A percentile compares a stretch with the other conserved stretches of the same genome.
These are phyloP conservation scores for Epistrophe eligans DNA, from an alignment of 2,888 invertebrate genomes.

Conservation along the genomic window DNA sequence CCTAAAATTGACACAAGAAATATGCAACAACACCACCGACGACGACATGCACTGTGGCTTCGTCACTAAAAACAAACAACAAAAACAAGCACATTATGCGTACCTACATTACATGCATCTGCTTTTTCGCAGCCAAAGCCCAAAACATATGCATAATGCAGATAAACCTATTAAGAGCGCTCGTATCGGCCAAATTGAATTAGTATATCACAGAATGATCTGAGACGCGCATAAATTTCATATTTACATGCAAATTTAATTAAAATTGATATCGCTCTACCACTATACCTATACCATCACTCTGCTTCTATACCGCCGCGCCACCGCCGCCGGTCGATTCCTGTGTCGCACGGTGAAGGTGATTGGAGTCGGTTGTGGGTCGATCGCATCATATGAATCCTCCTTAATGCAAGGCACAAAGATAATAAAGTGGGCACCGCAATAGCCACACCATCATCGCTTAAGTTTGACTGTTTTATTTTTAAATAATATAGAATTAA, in stretches of 20 bases:
- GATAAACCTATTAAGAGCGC: constrained; percentile 74
- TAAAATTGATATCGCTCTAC: constrained; percentile 75
- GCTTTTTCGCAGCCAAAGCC: constrained; percentile 36
- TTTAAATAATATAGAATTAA: constrained; percentile 13
- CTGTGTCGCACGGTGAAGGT: neutral
- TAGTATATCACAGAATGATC: constrained; percentile 77
- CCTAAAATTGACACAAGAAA: constrained; percentile 20
- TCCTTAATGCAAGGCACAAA: constrained; percentile 29
- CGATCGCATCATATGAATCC: constrained; percentile 38
- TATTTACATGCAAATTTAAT: constrained; percentile 79
- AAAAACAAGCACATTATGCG: neutral
- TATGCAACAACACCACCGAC: neutral
- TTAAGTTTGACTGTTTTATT: constrained; percentile 40
- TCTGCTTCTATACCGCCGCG: neutral
- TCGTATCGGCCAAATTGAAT: constrained; percentile 77
- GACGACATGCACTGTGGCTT: neutral
- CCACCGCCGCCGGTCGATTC: neutral
- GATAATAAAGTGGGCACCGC: constrained; percentile 21
- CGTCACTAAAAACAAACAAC: neutral
- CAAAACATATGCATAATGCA: constrained; percentile 47
- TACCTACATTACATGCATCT: constrained; percentile 6
- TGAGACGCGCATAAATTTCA: constrained; percentile 78
- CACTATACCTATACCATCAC: neutral
- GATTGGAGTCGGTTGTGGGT: constrained; percentile 33
- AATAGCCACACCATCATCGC: constrained; percentile 33